A percentile compares a stretch with the other conserved stretches of the same genome.
phyloP scores from a whole-genome alignment of 1,140 invertebrate species.

The Drosophila kurseongensis region DNA sequence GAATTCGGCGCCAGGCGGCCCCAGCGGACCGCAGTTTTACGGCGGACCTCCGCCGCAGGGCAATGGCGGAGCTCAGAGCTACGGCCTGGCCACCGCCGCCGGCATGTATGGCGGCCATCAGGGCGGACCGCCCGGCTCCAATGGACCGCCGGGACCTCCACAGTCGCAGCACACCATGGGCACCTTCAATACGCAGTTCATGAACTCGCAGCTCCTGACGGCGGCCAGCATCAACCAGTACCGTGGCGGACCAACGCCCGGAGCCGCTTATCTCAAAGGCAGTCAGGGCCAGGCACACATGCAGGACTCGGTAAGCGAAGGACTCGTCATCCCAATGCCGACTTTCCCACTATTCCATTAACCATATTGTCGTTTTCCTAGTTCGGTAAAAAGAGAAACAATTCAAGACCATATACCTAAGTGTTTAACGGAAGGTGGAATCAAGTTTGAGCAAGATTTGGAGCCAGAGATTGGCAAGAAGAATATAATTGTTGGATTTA shows the following conservation, averaged over 20 bases:
- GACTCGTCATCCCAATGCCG: neutral
- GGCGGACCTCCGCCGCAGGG: slow-evolving; percentile 81
- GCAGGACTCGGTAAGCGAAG: slow-evolving; percentile 84
- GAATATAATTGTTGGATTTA: neutral
- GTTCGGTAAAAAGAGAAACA: neutral
- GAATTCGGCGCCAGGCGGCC: slow-evolving; percentile 85
- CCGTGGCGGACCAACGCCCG: slow-evolving; percentile 85
- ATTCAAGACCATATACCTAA: neutral
- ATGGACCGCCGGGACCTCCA: slow-evolving; percentile 60
- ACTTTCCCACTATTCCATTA: neutral
- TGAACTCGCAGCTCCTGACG: slow-evolving; percentile 83
- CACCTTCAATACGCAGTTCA: slow-evolving; percentile 84
- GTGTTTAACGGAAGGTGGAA: neutral
- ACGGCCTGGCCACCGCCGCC: slow-evolving; percentile 85
- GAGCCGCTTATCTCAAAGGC: slow-evolving; percentile 86
- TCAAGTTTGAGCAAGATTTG: neutral
- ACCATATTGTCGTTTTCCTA: neutral
- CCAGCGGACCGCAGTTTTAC: slow-evolving; percentile 84
- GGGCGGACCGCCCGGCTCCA: slow-evolving; percentile 71
- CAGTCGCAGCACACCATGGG: slow-evolving; percentile 83
- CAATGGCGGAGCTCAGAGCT: slow-evolving; percentile 85
- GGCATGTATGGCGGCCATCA: slow-evolving; percentile 85
- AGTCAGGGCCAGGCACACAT: slow-evolving; percentile 86
- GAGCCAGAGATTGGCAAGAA: neutral
- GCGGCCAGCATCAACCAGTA: slow-evolving; percentile 81